Conservation (phyloP, 2,113 vertebrate genomes). For the Halichoeres trimaculatus region DNA sequence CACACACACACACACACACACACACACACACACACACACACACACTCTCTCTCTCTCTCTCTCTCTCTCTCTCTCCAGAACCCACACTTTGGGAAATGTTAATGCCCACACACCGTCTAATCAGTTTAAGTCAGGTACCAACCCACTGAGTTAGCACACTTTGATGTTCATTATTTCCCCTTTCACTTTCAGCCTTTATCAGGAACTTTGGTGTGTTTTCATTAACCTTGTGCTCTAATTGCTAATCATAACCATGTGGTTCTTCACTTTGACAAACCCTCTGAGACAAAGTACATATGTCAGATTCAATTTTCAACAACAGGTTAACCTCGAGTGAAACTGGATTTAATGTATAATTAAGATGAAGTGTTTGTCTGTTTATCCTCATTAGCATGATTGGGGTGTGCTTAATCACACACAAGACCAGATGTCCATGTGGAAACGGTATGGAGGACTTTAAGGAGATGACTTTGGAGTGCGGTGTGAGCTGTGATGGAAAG, state of each 20-base stretch:
- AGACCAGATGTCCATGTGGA: neutral
- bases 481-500: neutral
- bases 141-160: constrained; percentile 32
- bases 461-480: neutral
- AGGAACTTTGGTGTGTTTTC: constrained; percentile 56
- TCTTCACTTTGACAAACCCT: constrained; percentile 45
- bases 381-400: constrained; percentile 8
- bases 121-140: constrained; percentile 24
- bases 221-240: constrained; percentile 72
- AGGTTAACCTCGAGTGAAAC: neutral
- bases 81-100: too few species aligned
- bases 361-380: constrained; percentile 15
- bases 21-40: neutral
- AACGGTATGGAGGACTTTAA: neutral
- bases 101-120: neutral
- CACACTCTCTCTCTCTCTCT: too few species aligned
- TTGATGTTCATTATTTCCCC: constrained; percentile 51
- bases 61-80: too few species aligned
- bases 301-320: constrained; percentile 12
- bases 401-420: constrained; percentile 12
- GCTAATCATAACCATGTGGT: constrained; percentile 65
- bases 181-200: constrained; percentile 56
- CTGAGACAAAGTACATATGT: constrained; percentile 34
- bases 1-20: neutral
- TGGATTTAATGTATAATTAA: constrained; percentile 23